A percentile compares a stretch with the other conserved stretches of the same genome.
Conservation (phyloP, 2,888 invertebrate species). For the Clistopyga incitator region DNA sequence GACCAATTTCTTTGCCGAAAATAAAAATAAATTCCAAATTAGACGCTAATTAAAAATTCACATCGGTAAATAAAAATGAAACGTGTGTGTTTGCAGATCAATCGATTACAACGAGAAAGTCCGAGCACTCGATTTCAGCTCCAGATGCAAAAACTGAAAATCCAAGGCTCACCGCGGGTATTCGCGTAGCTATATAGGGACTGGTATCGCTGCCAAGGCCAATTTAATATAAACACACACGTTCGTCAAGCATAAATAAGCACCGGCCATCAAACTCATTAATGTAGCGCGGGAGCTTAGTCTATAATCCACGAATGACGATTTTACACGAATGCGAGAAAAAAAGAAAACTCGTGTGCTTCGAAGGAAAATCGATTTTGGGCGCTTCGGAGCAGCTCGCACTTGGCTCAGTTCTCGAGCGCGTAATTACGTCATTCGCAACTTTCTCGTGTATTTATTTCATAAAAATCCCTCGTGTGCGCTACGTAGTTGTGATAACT, state of each 20-base stretch:
- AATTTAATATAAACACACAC: conserved; percentile 63
- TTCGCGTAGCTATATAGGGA: conserved; percentile 43
- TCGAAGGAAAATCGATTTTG: conserved; percentile 10
- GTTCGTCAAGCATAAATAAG: conserved; percentile 56
- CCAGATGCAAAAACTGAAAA: conserved; percentile 48
- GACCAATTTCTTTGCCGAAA: background rate
- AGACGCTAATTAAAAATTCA: background rate
- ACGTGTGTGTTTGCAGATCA: background rate
- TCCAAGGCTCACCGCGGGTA: conserved; percentile 32
- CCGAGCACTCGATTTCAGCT: conserved; percentile 2
- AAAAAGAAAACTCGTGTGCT: background rate
- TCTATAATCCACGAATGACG: background rate
- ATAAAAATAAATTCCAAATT: background rate
- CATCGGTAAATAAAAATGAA: background rate
- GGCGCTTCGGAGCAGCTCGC: background rate
- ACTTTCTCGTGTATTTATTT: conserved; percentile 6
- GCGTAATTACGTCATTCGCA: conserved; percentile 10
- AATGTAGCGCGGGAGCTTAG: background rate
- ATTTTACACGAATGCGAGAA: background rate
- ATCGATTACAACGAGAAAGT: background rate
- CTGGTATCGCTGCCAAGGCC: conserved; percentile 66
- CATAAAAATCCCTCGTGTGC: conserved; percentile 30
- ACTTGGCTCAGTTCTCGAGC: background rate
- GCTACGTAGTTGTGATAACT: conserved; percentile 1
- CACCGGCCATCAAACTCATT: conserved; percentile 26